Base-by-base conservation (phyloP, 2,888 invertebrate species). In the Choreutis nemorana region DNA sequence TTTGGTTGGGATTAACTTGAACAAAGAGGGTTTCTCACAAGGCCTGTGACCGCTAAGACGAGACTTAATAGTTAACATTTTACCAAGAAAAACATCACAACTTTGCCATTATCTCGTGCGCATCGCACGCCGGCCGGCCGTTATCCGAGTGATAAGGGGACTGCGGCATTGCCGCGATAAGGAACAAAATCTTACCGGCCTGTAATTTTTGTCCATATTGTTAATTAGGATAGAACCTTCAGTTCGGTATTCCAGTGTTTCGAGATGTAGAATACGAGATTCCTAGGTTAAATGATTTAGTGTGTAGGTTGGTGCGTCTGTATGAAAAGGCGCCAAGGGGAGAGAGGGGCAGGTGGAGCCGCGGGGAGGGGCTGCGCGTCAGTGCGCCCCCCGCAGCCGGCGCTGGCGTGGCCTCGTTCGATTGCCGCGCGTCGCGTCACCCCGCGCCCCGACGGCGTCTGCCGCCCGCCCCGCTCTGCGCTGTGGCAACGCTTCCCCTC, bases 251-350 rank as follows among this genome's bases (percentile, higher is more conserved):
- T 72, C 66, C 68, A 71, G 56, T 65, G 61, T 64, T 64, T 61
- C 55, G 59, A 57, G 55, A 61, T 65, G 60, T 67, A 70, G 65
- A 65, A 60, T 64, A 63, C 70, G 77, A 77, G 75, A 77, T 77
- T 77, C 64, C 62, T 77, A 78, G 77, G 71, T 72, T 73, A 68
- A 61, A 64, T 62, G 60, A 62, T 65, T 66, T 71, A 73, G 70
- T 64, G 61, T 62, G 61, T 75, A 75, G 71, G 64, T 63, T 61
- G 37, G 58, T 62, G 65, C 62, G 59, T 64, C 57, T 68, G 61
- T 67, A 70, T 56, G 62, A 61, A 61, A 63, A 58, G 66, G 64
- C 61, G 70, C 29, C 31, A 28, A 30, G 29, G 23, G 32, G 30
- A 31, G 34, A n/a, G 23, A 43, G 48, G 50, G 48, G 58, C 51